phyloP scores from a whole-genome alignment of 2,797 vertebrate genomes.

The Poecilia wingei region DNA sequence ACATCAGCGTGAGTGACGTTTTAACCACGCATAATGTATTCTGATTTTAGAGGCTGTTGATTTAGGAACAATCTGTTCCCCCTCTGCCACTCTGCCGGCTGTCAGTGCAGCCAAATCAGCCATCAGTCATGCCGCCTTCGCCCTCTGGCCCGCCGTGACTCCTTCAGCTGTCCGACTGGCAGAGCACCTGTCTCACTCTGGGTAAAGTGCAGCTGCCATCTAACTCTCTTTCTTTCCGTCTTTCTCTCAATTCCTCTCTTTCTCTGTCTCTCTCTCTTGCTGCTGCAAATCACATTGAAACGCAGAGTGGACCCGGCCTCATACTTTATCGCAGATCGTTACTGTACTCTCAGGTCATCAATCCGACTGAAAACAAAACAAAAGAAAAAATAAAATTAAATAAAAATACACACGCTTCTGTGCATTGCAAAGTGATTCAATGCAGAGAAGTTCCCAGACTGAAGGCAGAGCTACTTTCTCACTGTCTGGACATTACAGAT shows the following conservation, averaged over 20 bases:
- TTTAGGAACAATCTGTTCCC: constrained; percentile 62
- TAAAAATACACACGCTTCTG: constrained; percentile 19
- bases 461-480: constrained; percentile 42
- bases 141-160: constrained; percentile 33
- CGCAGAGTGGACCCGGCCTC: background rate
- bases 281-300: constrained; percentile 32
- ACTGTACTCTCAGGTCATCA: constrained; percentile 48
- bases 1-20: background rate
- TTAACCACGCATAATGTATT: constrained; percentile 7
- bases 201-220: constrained; percentile 15
- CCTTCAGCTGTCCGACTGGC: constrained; percentile 37
- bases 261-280: constrained; percentile 6
- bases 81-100: constrained; percentile 39
- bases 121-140: constrained; percentile 48
- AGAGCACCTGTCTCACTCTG: constrained; percentile 32
- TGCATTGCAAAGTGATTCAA: constrained; percentile 25
- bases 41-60: constrained; percentile 31
- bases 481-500: constrained; percentile 47
- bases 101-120: constrained; percentile 49
- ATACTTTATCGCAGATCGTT: constrained; percentile 45
- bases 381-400: background rate
- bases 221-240: background rate
- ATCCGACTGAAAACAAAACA: constrained; percentile 19
- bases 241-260: background rate
- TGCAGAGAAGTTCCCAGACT: constrained; percentile 45